Conservation (phyloP, 1,140 invertebrate species). For the Orussus abietinus region DNA sequence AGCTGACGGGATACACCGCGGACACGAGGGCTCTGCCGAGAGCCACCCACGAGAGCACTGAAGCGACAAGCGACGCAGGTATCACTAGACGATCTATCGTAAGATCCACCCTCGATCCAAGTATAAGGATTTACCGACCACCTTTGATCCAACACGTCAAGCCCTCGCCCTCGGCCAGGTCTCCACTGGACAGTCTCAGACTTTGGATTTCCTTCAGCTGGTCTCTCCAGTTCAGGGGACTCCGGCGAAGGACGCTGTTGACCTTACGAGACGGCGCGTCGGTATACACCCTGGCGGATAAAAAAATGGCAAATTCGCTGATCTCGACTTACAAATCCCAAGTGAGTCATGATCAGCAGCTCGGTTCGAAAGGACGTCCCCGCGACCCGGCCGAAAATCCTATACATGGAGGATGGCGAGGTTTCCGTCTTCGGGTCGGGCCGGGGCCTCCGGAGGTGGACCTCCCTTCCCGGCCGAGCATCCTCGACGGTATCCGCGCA, state of each 20-base stretch:
- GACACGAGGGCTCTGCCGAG: slow-evolving; percentile 23
- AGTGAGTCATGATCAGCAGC: slow-evolving; percentile 29
- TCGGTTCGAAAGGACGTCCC: slow-evolving; percentile 27
- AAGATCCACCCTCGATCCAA: too few species aligned
- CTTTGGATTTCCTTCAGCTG: slow-evolving; percentile 28
- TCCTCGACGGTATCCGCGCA: too few species aligned
- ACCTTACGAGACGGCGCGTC: slow-evolving; percentile 13
- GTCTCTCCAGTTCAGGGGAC: slow-evolving; percentile 20
- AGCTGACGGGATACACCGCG: slow-evolving; percentile 24
- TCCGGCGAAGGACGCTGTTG: slow-evolving; percentile 28
- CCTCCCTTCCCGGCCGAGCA: too few species aligned
- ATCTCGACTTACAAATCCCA: slow-evolving; percentile 29
- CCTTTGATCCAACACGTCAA: slow-evolving; percentile 4
- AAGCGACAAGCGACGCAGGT: slow-evolving; percentile 6
- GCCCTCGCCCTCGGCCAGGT: slow-evolving; percentile 1
- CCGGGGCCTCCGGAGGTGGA: too few species aligned
- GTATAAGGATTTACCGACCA: neutral
- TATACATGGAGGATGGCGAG: slow-evolving; percentile 24
- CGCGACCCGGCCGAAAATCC: slow-evolving; percentile 17
- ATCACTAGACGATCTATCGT: too few species aligned
- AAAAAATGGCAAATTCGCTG: neutral
- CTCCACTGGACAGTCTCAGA: slow-evolving; percentile 15
- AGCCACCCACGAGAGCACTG: slow-evolving; percentile 33
- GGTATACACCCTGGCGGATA: neutral
- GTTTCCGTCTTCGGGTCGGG: too few species aligned